Percentiles rank a stretch among this genome's conserved stretches.
These are phyloP conservation scores for Mesoligia furuncula DNA, from an alignment of 2,888 invertebrate genomes.

Conservation along the genomic window DNA sequence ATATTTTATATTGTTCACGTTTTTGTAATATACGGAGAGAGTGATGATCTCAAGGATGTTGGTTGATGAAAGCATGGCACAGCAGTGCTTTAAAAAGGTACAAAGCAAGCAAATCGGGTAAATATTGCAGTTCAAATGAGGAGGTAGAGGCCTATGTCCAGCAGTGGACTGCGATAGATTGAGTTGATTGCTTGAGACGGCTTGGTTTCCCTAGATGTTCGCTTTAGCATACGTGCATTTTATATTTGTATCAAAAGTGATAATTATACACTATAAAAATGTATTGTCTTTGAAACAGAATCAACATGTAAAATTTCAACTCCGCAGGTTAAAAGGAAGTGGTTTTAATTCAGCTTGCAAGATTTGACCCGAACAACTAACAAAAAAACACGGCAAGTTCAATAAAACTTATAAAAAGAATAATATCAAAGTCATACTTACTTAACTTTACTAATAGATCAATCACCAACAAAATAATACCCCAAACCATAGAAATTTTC, in stretches of 20 bases:
- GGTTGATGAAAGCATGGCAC: neutral
- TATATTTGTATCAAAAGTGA: neutral
- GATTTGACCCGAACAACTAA: neutral
- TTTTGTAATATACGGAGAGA: neutral
- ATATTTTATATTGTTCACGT: neutral
- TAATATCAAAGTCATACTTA: neutral
- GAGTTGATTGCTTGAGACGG: neutral
- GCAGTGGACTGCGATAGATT: neutral
- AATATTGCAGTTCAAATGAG: neutral
- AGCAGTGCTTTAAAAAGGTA: too few relatives aligned
- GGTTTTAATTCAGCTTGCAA: neutral
- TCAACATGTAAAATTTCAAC: neutral
- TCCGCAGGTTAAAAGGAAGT: neutral
- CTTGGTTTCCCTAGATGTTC: neutral
- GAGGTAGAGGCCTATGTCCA: neutral
- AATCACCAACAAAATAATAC: slow-evolving; percentile 26
- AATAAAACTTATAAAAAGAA: neutral
- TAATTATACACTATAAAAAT: neutral
- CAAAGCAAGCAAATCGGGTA: too few relatives aligned
- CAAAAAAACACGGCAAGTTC: neutral
- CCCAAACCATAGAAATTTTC: slow-evolving; percentile 36
- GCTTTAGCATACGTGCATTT: neutral
- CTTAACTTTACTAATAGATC: slow-evolving; percentile 35
- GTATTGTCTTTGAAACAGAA: neutral
- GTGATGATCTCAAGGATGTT: neutral